Base-by-base conservation (phyloP, 1,140 invertebrate genomes). In the Drosophila teissieri region DNA sequence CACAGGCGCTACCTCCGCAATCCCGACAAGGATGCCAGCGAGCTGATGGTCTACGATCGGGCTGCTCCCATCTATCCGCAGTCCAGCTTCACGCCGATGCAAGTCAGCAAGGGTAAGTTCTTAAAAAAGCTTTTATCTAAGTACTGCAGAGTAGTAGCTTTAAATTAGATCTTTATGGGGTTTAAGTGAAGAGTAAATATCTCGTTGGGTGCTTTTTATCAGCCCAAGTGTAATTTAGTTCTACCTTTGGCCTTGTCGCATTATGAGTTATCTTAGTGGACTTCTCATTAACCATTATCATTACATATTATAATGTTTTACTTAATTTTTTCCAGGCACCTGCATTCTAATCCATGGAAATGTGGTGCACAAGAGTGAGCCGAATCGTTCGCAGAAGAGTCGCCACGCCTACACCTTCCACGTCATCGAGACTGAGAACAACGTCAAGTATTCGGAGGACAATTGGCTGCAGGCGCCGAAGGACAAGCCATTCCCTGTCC, bases 361-460 rank as follows among this genome's bases (percentile, higher is more conserved):
- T 91, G 97, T 99, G 2, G 96, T 99, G 1, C 98, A 99, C 91
- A 96, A 96, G 89, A 99, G 98, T 90, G 96, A 96, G 44, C 92
- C 94, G 7, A 99, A 99, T 92, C 95, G 93, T 56, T 98, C 97
- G 0, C 82, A 94, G 1, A 95, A 95, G 55, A 96, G 97, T n/a
- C 94, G 98, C 56, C 96, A 98, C 77, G 97, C 97, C 3, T 99
- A 99, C 92, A 99, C 98, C 5, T 99, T 98, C 92, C 98, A 99
- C 92, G 94, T 99, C 0, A 94, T 97, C 54, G 98, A 99, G 92
- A 95, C 95, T 54, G 93, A 95, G 14, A 93, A 95, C 44, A 96
- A 95, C 1, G 90, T 91, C 7, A 93, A 94, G 55, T 99, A 96
- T 92, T 95, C 96, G 1, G 92, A 95, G 65, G 94, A 97, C 2